Base-by-base conservation (phyloP, 30 jellyfish, hydroid and myxozoan genomes). In the Pseudorhiza aurosa region DNA sequence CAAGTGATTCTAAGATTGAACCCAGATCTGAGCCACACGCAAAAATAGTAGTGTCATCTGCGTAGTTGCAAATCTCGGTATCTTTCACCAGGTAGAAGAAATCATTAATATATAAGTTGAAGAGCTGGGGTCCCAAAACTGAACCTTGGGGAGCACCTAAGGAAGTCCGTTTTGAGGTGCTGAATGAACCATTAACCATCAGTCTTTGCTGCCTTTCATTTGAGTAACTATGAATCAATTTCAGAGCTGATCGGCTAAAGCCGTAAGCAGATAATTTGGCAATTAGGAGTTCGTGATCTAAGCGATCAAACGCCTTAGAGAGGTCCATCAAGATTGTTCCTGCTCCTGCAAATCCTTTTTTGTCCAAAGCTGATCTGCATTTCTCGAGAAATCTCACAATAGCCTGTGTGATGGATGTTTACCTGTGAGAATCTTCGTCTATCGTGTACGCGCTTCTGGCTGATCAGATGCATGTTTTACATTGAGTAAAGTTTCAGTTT, bases 91-190 rank as follows among this genome's bases (percentile, higher is more conserved):
- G 33, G 60, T 31, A 65, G 56, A 65, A 65, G 12, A 65, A 65
- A 40, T 65, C 79, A 65, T 65, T 28, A 60, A 60, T 60, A 33
- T 11, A 60, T 60, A 60, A 4, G 0, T 29, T 60, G 21, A 49
- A 60, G 42, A 74, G 73, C 37, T 49, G 56, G 18, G 80, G 80
- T 24, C 87, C 87, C n/a, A 74, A 68, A 50, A 76, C 88, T 45
- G 88, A 76, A 6, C 67, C 80, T 63, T 76, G 88, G 35, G 79
- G 79, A 31, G n/a, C 76, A 33, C 76, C 76, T 62, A 36, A 19
- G 27, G 67, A 49, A 26, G 56, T 63, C 49, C 27, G 39, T 36
- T 18, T 31, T 35, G 14, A 63, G 37, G 67, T 60, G 68, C 77
- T 44, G 59, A 76, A 24, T 63, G 75, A 74, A 26, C 56, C 58